Evolutionary conservation across 37 sponge, comb jelly and placozoan species (phyloP), one percentile per base, ranked within the genome.

Genomic region (Petrosia ficiformis): DNA sequence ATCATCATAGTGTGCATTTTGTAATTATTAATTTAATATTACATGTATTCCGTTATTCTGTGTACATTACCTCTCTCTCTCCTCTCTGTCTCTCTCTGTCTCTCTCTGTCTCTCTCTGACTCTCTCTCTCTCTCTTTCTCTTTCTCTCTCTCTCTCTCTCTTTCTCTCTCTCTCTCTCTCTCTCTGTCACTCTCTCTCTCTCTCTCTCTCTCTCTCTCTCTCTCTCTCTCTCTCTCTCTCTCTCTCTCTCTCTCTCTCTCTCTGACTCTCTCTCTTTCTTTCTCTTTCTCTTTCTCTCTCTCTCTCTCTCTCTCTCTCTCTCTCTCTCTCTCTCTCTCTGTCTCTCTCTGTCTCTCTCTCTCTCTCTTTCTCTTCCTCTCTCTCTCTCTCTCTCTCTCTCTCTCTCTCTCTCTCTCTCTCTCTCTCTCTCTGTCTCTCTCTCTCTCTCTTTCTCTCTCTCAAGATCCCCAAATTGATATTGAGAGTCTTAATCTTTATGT

Each of bases 381-480:
- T 40, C 40, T 3, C 74, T 31, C 54, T 31, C 40, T 3, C 70
- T 3, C 77, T 48, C 40, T 14, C 54, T 14, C 54, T 48, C 54
- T 14, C 54, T 14, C 54, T 48, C 54, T 48, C 54, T 14, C 54
- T 48, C 54, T 14, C 54, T 48, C 54, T 48, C 54, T 48, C 41
- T 16, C 37, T 65, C 37, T 16, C 67, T 31, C 54, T 48, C 54
- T 48, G 14, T 48, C 14, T 48, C 54, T 48, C 54, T 48, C 54
- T 57, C 28, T 40, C 40, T 3, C 74, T 31, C 54, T 31, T 43
- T 3, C 70, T 3, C 77, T 48, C 40, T 14, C 54, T 14, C 0
- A 35, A 92, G 93, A 92, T 70, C 74, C 29, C 24, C 75, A 84
- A 25, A 8, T 92, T 24, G 90, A 88, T 41, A 8, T 92, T 0